phyloP scores from a whole-genome alignment of 2,797 vertebrate species.

The Sebastes nivosus region DNA sequence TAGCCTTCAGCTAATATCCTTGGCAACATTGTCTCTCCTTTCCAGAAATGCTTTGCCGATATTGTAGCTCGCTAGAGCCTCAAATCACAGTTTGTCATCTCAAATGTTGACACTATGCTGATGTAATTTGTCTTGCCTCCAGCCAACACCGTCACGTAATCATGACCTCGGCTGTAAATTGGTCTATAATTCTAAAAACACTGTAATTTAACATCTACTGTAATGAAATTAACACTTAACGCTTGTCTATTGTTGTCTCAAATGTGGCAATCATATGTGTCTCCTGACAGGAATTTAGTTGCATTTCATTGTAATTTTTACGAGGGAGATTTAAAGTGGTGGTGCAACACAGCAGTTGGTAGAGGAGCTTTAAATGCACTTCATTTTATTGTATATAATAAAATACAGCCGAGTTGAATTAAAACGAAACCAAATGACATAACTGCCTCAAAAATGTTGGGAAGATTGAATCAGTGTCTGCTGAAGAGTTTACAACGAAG shows the following conservation, averaged over 20 bases:
- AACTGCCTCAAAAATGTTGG: constrained; percentile 37
- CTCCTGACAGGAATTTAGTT: constrained; percentile 41
- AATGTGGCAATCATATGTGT: constrained; percentile 15
- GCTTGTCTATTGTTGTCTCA: not conserved
- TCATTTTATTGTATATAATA: constrained; percentile 60
- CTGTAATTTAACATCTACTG: not conserved
- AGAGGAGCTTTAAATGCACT: constrained; percentile 13
- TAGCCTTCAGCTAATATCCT: too few relatives aligned
- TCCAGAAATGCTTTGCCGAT: too few relatives aligned
- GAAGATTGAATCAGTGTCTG: constrained; percentile 25
- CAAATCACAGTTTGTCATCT: too few relatives aligned
- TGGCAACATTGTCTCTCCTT: too few relatives aligned
- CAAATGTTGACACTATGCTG: too few relatives aligned
- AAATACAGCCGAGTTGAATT: constrained; percentile 53
- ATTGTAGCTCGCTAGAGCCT: too few relatives aligned
- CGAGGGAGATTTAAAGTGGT: constrained; percentile 33
- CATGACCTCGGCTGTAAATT: too few relatives aligned
- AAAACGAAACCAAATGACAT: constrained; percentile 55
- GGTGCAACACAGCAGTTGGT: constrained; percentile 15
- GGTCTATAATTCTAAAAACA: not conserved
- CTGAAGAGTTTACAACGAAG: constrained; percentile 30
- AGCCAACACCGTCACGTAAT: too few relatives aligned
- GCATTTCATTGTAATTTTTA: constrained; percentile 56
- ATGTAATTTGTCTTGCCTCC: too few relatives aligned
- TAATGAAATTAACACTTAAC: constrained; percentile 41